Evolutionary conservation across 2,888 invertebrate species (phyloP), one percentile per base, ranked within the genome.

Genomic region (Dysmachus trigonus): DNA sequence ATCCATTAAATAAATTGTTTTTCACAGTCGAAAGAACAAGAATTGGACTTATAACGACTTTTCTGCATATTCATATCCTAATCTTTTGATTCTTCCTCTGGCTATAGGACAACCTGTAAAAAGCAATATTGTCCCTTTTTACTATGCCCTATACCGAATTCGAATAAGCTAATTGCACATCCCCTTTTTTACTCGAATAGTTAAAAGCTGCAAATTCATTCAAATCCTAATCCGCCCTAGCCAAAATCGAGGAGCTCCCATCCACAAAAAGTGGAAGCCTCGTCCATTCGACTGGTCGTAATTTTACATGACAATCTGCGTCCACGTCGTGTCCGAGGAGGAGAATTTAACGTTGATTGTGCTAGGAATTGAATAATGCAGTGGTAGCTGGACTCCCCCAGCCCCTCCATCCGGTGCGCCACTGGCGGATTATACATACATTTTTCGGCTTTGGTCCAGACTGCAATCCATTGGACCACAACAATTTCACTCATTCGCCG

Each of bases 381-480:
- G 77, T 47, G 77, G 76, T 76, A 18, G 47, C n/a, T 77, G 8
- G 13, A 8, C n/a, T 10, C 13, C 38, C 2, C 4, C 35, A 22
- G 7, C 18, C 2, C 38, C 18, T n/a, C 35, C 76, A 38, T 7
- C 13, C 76, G n/a, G n/a, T 13, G n/a, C 7, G 18, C 18, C 18
- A 6, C 31, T 38, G 33, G 18, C 76, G 2, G 38, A 77, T 22
- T 27, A 41, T 38, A 76, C 38, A 38, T 38, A 30, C 30, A 22
- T 47, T 47, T 47, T 77, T 41, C 77, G 47, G 47, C 13, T 47
- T 30, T 27, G 41, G 76, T 18, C 22, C 41, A 38, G 76, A 33
- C 76, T 53, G 7, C 81, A 81, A 81, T 81, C 62, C 81, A 35
- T n/a, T 33, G 51, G 51, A 51, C 81, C 81, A 33, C 81, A 81